These are phyloP conservation scores for Phasianus colchicus DNA, from an alignment of 2,113 vertebrate species.

Conservation along the genomic window DNA sequence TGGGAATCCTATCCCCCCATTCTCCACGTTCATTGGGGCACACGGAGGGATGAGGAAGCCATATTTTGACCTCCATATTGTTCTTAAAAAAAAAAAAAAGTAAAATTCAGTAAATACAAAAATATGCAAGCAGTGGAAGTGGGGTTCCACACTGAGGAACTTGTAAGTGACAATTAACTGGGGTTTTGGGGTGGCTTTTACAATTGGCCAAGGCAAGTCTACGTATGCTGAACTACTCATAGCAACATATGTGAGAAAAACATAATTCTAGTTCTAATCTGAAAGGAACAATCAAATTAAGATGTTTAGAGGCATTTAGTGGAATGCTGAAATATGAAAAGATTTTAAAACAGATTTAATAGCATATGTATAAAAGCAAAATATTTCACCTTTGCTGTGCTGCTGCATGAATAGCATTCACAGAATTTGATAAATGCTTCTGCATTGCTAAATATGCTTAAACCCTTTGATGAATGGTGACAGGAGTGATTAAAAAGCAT, in stretches of 20 bases:
- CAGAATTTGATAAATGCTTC: background rate
- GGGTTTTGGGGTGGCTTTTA: background rate
- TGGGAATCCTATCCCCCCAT: too few relatives aligned
- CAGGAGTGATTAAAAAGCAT: conserved; percentile 34
- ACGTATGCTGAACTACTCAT: background rate
- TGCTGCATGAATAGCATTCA: conserved; percentile 21
- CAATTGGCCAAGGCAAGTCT: background rate
- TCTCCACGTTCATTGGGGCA: too few relatives aligned
- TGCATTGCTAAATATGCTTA: conserved; percentile 27
- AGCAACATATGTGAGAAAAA: conserved; percentile 12
- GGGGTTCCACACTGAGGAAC: conserved; percentile 2
- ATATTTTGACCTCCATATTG: background rate
- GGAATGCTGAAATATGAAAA: conserved; percentile 54
- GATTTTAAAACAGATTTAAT: conserved; percentile 35
- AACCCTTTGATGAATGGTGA: conserved; percentile 28
- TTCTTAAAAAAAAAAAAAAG: conserved; percentile 54
- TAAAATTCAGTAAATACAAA: conserved; percentile 1
- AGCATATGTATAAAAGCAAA: conserved; percentile 66
- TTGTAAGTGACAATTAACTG: background rate
- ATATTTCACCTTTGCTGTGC: conserved; percentile 3
- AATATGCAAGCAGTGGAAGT: background rate
- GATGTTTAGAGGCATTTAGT: background rate
- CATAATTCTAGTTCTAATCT: conserved; percentile 16
- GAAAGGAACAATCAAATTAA: background rate
- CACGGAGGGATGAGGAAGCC: too few relatives aligned